Conservation (phyloP, 2,113 vertebrate genomes). For the Pandion haliaetus region DNA sequence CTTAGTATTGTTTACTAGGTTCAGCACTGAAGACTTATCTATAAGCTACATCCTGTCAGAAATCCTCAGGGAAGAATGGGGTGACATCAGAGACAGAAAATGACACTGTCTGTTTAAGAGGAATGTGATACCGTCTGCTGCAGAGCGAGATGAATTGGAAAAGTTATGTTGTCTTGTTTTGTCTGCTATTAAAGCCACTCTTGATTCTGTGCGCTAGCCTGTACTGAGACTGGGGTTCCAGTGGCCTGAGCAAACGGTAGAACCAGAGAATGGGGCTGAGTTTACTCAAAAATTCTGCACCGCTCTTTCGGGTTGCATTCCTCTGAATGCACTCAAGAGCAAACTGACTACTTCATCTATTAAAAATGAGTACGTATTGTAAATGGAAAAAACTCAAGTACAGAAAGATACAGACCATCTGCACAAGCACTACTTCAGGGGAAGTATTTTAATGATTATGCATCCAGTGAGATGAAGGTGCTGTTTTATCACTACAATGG, state of each 20-base stretch:
- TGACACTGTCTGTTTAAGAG: background rate
- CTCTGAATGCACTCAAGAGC: background rate
- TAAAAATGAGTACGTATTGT: background rate
- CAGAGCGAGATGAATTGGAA: background rate
- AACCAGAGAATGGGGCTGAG: background rate
- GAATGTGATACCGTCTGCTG: background rate
- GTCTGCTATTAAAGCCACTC: background rate
- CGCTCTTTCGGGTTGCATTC: background rate
- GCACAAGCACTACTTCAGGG: fast-evolving
- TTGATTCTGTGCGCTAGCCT: background rate
- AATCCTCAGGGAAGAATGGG: background rate
- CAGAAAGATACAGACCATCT: background rate
- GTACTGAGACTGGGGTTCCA: background rate
- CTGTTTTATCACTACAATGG: background rate
- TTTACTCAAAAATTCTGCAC: background rate
- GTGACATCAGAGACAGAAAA: background rate
- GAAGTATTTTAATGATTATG: background rate
- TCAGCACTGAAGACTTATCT: background rate
- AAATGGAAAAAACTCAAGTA: background rate
- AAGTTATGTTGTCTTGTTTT: background rate
- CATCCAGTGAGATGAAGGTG: background rate
- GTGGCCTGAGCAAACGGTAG: background rate
- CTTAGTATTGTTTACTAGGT: background rate
- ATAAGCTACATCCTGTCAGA: background rate
- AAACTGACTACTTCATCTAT: background rate